A percentile compares a stretch with the other conserved stretches of the same genome.
These are phyloP conservation scores for Salarias fasciatus DNA, from an alignment of 2,797 vertebrate species.

Conservation along the genomic window DNA sequence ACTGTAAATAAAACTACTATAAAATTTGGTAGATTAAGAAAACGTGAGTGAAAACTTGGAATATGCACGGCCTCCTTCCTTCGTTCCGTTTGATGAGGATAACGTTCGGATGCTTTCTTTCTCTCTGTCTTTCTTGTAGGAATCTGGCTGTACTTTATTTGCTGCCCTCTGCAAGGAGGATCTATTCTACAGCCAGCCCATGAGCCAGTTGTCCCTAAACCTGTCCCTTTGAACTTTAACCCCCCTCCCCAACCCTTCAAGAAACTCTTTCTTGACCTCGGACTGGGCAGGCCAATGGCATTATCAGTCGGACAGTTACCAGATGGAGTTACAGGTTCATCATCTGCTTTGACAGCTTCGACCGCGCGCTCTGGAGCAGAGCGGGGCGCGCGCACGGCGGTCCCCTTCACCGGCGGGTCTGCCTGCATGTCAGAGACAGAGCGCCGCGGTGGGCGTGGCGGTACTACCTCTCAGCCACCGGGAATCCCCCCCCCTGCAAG, in stretches of 20 bases:
- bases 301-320: constrained; percentile 55
- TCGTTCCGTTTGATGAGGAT: background rate
- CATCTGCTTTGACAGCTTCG: constrained; percentile 46
- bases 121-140: constrained; percentile 43
- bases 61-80: too few relatives aligned
- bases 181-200: constrained; percentile 60
- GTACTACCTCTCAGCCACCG: constrained; percentile 34
- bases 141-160: constrained; percentile 68
- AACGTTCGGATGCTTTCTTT: constrained; percentile 2
- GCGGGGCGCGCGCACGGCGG: constrained; percentile 1
- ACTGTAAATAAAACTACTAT: too few relatives aligned
- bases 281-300: constrained; percentile 44
- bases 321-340: constrained; percentile 46
- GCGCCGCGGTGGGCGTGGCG: constrained; percentile 27
- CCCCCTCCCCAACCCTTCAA: constrained; percentile 17
- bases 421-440: constrained; percentile 39
- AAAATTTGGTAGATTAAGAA: too few relatives aligned
- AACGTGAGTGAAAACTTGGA: too few relatives aligned
- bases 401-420: constrained; percentile 26
- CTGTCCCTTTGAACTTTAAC: constrained; percentile 60
- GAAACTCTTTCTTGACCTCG: constrained; percentile 55
- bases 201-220: constrained; percentile 51
- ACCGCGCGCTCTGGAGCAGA: constrained; percentile 21
- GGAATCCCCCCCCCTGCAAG: constrained; percentile 50
- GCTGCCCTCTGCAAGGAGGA: constrained; percentile 73